Evolutionary conservation across 2,888 invertebrate species (phyloP), one percentile per base, ranked within the genome.

Genomic region (Drosophila prolongata): DNA sequence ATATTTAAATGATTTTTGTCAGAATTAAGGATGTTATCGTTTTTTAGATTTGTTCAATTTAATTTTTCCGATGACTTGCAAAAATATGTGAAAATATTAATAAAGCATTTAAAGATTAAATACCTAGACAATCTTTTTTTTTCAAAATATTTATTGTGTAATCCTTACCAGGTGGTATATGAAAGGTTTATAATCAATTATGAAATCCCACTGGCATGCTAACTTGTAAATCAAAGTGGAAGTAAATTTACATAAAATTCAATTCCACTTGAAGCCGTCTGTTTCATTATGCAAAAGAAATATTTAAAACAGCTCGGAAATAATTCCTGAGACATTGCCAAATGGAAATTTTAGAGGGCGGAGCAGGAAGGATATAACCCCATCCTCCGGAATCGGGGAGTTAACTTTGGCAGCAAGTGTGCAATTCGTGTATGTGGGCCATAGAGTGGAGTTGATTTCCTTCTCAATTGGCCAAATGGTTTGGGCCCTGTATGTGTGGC

Each of bases 401-500:
- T 40, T 57, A 14, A 40, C 61, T 50, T 43, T 37, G 30, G 53
- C 34, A 42, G 35, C 35, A 35, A 52, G 42, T 47, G 40, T 19
- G 42, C 40, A 66, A 49, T 14, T 37, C 42, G 27, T 43, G 68
- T 49, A 44, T 59, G 44, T 44, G 61, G 54, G 59, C 19, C 43
- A 56, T 35, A 55, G 59, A 60, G 60, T 69, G 83, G 83, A 82
- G 79, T 85, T 90, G 88, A 90, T 90, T 89, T 90, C 87, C 78
- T 82, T 89, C 89, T 87, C 89, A 76, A 88, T 87, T 89, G 88
- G 84, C 77, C 80, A 85, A 81, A 86, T 84, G 81, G 67, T 44
- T 46, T 35, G 46, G 54, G 42, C 43, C 71, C 78, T 78, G 77
- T 89, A 78, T 71, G 75, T 79, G 79, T 61, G 75, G 87, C 77